Evolutionary conservation across 2,888 invertebrate genomes (phyloP).

Genomic region (Boloria euphrosyne): DNA sequence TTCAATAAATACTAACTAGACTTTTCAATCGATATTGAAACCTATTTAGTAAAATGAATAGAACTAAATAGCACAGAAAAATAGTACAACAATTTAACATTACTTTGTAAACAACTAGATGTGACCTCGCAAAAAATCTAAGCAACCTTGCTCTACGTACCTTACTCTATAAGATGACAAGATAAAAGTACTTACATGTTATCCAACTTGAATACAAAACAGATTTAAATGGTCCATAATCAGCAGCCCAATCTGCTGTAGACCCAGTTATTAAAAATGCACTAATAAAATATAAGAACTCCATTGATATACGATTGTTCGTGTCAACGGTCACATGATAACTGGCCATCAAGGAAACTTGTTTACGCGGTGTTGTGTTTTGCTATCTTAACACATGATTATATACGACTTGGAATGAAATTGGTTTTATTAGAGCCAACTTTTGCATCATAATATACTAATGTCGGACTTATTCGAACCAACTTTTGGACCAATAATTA

Average conservation of each 20-base stretch:
- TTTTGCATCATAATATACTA: too few relatives aligned
- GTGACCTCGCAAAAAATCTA: too few relatives aligned
- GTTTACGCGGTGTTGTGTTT: not conserved
- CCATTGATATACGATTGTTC: conserved; percentile 37
- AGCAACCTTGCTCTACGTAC: not conserved
- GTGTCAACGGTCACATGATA: conserved; percentile 46
- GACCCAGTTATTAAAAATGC: conserved; percentile 31
- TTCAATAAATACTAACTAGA: too few relatives aligned
- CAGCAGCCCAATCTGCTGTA: conserved; percentile 37
- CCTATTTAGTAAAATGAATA: too few relatives aligned
- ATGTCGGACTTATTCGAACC: too few relatives aligned
- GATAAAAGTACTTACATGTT: conserved; percentile 59
- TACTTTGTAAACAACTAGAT: too few relatives aligned
- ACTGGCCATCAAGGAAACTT: conserved; percentile 44
- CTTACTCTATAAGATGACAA: not conserved
- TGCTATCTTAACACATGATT: not conserved
- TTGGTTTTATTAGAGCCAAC: not conserved
- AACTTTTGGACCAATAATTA: too few relatives aligned
- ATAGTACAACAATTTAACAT: too few relatives aligned
- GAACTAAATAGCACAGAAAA: too few relatives aligned
- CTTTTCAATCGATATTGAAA: too few relatives aligned
- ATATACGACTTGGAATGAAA: not conserved
- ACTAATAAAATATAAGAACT: conserved; percentile 33
- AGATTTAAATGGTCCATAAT: conserved; percentile 57
- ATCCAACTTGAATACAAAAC: conserved; percentile 67